phyloP scores from a whole-genome alignment of 2,113 vertebrate species.

The Columba janthina region DNA sequence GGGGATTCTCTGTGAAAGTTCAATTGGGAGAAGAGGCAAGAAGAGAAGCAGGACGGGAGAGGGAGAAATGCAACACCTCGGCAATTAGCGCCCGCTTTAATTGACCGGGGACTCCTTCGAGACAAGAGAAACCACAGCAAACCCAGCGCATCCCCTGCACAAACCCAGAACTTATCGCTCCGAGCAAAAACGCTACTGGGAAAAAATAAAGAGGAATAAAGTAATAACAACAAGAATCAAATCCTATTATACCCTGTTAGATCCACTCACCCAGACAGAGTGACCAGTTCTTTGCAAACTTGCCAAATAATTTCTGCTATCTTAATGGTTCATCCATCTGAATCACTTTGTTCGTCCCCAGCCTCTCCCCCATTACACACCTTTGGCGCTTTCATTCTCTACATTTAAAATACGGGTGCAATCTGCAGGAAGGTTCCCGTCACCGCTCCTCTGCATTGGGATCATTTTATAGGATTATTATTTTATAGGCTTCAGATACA shows the following conservation, averaged over 20 bases:
- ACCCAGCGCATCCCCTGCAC: neutral
- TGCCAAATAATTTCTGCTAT: neutral
- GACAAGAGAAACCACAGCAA: too few relatives aligned
- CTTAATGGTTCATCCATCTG: neutral
- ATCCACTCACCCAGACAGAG: neutral
- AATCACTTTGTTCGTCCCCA: neutral
- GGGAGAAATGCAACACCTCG: neutral
- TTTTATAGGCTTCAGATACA: neutral
- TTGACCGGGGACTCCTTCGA: neutral
- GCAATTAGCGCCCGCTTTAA: neutral
- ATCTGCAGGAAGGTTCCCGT: neutral
- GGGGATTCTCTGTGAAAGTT: neutral
- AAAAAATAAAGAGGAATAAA: neutral
- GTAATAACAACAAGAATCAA: too few relatives aligned
- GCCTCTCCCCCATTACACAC: neutral
- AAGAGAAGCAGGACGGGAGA: neutral
- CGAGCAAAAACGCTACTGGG: neutral
- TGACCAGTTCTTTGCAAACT: neutral
- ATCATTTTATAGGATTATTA: too few relatives aligned
- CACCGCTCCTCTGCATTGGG: too few relatives aligned
- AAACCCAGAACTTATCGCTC: neutral
- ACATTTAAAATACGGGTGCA: neutral
- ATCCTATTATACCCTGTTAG: too few relatives aligned
- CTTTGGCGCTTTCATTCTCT: neutral
- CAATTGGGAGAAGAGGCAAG: neutral